Conservation (phyloP, 2,113 vertebrate genomes). For the Dromiciops gliroides region DNA sequence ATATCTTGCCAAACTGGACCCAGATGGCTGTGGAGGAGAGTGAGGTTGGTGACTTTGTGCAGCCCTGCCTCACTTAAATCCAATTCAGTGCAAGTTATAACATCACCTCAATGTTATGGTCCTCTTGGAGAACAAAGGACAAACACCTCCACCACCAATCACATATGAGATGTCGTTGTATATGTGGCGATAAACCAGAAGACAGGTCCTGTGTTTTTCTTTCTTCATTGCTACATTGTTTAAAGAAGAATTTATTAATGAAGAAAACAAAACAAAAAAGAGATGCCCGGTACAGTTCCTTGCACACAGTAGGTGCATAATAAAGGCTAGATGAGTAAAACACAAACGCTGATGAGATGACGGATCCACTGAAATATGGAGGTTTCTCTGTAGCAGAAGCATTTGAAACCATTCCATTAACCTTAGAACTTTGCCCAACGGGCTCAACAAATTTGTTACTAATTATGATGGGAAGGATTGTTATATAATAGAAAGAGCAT, state of each 20-base stretch:
- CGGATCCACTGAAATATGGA: background rate
- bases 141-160: no score
- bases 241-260: no score
- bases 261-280: no score
- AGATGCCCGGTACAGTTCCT: background rate
- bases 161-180: background rate
- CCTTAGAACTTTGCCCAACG: background rate
- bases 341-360: background rate
- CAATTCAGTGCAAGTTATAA: no score
- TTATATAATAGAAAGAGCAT: background rate
- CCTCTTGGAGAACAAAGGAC: no score
- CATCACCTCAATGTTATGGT: no score
- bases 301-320: background rate
- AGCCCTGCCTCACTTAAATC: no score
- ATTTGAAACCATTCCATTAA: background rate
- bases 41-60: no score
- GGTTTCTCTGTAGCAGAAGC: background rate
- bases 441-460: background rate
- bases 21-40: no score
- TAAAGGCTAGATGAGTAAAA: no score
- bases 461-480: background rate
- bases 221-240: background rate
- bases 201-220: background rate
- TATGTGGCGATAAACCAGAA: background rate
- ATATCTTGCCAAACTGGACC: no score